phyloP scores from a whole-genome alignment of 2,888 invertebrate species.

The Mesorhabditis spiculigera region DNA sequence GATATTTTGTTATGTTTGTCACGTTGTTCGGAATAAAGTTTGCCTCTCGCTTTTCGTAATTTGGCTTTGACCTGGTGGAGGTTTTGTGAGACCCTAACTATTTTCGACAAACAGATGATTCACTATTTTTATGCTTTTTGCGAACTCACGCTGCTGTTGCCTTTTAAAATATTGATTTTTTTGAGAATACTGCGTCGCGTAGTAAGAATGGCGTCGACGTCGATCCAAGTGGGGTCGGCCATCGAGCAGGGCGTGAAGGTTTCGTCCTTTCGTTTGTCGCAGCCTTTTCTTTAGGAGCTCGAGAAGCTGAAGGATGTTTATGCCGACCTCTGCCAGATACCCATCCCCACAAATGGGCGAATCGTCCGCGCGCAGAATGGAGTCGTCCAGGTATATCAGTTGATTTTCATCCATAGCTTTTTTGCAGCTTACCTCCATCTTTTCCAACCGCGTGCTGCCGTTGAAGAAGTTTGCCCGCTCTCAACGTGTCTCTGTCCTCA shows the following conservation, averaged over 20 bases:
- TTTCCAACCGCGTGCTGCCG: constrained; percentile 43
- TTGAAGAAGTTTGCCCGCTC: constrained; percentile 35
- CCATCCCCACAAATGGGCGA: constrained; percentile 31
- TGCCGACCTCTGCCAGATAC: constrained; percentile 40
- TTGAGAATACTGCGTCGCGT: background rate
- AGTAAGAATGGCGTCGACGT: constrained; percentile 7
- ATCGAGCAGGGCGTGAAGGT: constrained; percentile 27
- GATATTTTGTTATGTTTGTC: too few species aligned
- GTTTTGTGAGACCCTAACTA: too few species aligned
- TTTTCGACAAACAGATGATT: background rate
- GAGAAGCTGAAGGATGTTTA: constrained; percentile 43
- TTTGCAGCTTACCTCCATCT: constrained; percentile 31
- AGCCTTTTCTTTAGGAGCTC: constrained; percentile 15
- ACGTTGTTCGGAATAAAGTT: too few species aligned
- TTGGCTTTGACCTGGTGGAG: too few species aligned
- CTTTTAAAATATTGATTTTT: background rate
- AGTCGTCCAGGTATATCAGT: background rate
- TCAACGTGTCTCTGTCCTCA: constrained; percentile 25
- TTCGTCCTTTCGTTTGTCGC: background rate
- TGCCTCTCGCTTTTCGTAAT: too few species aligned
- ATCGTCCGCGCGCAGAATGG: constrained; percentile 15
- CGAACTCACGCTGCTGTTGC: background rate
- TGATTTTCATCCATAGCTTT: constrained; percentile 6
- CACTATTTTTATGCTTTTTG: background rate
- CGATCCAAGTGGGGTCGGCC: constrained; percentile 9